A percentile compares a stretch with the other conserved stretches of the same genome.
Evolutionary conservation across 2,888 invertebrate genomes (phyloP).

Genomic region (Bruchidius siliquastri): DNA sequence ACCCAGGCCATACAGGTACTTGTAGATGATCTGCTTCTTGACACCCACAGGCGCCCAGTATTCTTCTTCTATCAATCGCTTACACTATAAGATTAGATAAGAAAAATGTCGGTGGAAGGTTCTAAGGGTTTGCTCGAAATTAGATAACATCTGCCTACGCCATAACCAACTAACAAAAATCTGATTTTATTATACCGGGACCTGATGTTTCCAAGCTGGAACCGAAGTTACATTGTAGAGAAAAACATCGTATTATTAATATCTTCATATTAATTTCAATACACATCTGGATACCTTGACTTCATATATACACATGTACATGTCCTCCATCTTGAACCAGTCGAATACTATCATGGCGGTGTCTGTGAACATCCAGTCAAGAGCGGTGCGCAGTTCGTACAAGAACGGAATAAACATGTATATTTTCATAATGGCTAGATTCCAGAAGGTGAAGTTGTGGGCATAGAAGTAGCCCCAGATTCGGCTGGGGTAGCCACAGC

Average conservation of each 20-base stretch:
- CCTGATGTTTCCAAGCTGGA: no score
- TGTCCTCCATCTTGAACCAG: conserved; percentile 1
- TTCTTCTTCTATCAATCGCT: background rate
- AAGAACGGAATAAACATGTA: background rate
- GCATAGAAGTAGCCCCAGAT: background rate
- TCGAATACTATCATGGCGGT: background rate
- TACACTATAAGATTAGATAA: background rate
- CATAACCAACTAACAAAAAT: no score
- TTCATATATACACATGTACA: background rate
- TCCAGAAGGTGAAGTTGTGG: background rate
- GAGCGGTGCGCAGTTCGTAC: background rate
- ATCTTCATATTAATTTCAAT: no score
- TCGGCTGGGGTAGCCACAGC: background rate
- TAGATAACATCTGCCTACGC: no score
- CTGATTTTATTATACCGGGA: no score
- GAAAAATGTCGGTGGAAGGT: no score
- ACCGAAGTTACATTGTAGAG: no score
- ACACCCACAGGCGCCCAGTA: background rate
- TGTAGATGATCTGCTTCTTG: background rate
- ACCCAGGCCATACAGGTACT: background rate
- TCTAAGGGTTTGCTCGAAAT: no score
- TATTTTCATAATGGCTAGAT: background rate
- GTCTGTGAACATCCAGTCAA: background rate
- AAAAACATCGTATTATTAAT: no score
- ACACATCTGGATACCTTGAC: conserved; percentile 1